Conservation (phyloP, 2,797 vertebrate genomes). For the Carapus acus region DNA sequence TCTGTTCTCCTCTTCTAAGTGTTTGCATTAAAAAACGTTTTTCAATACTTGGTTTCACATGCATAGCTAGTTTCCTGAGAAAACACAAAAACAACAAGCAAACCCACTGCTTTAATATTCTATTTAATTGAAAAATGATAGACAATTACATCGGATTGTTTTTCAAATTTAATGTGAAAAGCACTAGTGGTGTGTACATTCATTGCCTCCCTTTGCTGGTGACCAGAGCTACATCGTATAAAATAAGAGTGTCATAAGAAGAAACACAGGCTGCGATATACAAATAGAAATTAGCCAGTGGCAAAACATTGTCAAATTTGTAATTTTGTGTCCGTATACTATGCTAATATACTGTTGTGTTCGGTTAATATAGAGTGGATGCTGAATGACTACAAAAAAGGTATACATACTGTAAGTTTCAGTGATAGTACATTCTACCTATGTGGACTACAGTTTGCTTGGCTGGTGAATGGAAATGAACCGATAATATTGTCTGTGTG, state of each 20-base stretch:
- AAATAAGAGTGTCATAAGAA: conserved; percentile 31
- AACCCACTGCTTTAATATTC: conserved; percentile 35
- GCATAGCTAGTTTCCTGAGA: no score
- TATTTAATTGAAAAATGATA: conserved; percentile 62
- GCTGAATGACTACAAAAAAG: no score
- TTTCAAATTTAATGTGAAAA: conserved; percentile 49
- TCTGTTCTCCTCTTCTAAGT: not conserved
- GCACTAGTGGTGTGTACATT: conserved; percentile 14
- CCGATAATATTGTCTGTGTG: not conserved
- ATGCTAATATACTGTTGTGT: conserved; percentile 1
- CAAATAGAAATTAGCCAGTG: conserved; percentile 16
- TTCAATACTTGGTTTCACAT: no score
- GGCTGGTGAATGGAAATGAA: conserved; percentile 17
- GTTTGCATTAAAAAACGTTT: no score
- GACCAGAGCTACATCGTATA: conserved; percentile 23
- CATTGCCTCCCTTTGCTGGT: conserved; percentile 22
- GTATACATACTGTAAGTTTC: not conserved
- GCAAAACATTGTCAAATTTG: not conserved
- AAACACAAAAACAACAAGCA: conserved; percentile 20
- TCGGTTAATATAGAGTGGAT: no score
- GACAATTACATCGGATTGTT: conserved; percentile 38
- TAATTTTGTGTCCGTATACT: conserved; percentile 1
- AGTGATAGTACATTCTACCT: conserved; percentile 4
- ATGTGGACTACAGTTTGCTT: conserved; percentile 13
- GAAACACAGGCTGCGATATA: conserved; percentile 8